Conservation (phyloP, 2,888 invertebrate species). For the Eristalis tenax region DNA sequence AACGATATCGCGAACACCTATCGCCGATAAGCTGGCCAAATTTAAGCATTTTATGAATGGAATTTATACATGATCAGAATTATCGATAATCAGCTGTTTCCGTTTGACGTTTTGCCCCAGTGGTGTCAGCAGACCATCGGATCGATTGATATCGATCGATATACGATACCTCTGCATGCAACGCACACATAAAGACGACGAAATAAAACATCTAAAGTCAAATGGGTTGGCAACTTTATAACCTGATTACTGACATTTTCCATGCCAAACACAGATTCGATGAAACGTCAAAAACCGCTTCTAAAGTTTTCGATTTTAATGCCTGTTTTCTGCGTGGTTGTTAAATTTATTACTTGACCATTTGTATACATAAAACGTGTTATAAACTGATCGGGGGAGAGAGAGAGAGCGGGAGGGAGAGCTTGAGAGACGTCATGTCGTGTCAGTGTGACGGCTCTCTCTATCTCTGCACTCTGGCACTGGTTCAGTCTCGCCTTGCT, state of each 20-base stretch:
- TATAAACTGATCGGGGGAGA: background rate
- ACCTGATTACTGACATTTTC: slow-evolving; percentile 5
- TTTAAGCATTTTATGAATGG: slow-evolving; percentile 4
- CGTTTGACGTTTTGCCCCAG: background rate
- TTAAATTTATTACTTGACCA: slow-evolving; percentile 31
- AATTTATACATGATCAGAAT: slow-evolving; percentile 9
- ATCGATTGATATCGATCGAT: background rate
- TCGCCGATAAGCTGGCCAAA: background rate
- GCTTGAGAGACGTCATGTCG: too few relatives aligned
- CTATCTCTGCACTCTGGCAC: background rate
- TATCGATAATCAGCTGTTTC: slow-evolving; percentile 10
- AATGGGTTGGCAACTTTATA: background rate
- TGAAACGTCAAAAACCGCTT: slow-evolving; percentile 22
- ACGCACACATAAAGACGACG: too few relatives aligned
- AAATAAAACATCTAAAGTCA: background rate
- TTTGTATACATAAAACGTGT: slow-evolving; percentile 25
- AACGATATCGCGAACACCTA: background rate
- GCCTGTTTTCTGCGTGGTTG: slow-evolving; percentile 25
- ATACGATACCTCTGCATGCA: background rate
- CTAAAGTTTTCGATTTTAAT: slow-evolving; percentile 25
- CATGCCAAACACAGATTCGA: slow-evolving; percentile 13
- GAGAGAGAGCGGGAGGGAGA: background rate
- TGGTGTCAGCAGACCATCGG: background rate
- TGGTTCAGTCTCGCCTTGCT: background rate
- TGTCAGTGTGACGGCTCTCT: background rate